Conservation (phyloP, 2,113 vertebrate species). For the Tachycineta bicolor region DNA sequence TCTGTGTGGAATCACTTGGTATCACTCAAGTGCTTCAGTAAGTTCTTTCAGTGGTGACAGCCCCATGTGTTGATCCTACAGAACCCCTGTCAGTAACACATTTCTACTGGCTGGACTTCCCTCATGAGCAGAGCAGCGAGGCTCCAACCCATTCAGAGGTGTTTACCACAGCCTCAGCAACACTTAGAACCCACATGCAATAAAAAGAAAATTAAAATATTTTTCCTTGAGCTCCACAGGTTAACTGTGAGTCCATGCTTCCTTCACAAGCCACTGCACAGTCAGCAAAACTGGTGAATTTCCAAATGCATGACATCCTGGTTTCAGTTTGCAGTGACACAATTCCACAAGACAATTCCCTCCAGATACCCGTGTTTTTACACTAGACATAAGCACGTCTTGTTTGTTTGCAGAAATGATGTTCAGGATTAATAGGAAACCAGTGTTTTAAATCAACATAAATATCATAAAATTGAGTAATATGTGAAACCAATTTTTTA, state of each 20-base stretch:
- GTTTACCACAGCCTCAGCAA: background rate
- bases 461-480: background rate
- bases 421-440: background rate
- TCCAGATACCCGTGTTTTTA: background rate
- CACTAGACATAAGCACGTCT: background rate
- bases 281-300: background rate
- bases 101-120: background rate
- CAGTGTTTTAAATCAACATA: background rate
- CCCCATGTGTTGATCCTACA: accelerated
- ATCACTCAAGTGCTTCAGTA: background rate
- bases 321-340: background rate
- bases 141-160: background rate
- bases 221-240: background rate
- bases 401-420: background rate
- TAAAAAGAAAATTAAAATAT: background rate
- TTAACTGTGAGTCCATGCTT: background rate
- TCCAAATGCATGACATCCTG: too few relatives aligned
- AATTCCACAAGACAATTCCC: background rate
- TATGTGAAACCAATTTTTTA: background rate
- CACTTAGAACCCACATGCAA: background rate
- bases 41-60: background rate
- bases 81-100: background rate
- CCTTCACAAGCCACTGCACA: background rate
- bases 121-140: too few relatives aligned
- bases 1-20: background rate